These are phyloP conservation scores for Spodoptera littoralis DNA, from an alignment of 2,888 invertebrate genomes.

Conservation along the genomic window DNA sequence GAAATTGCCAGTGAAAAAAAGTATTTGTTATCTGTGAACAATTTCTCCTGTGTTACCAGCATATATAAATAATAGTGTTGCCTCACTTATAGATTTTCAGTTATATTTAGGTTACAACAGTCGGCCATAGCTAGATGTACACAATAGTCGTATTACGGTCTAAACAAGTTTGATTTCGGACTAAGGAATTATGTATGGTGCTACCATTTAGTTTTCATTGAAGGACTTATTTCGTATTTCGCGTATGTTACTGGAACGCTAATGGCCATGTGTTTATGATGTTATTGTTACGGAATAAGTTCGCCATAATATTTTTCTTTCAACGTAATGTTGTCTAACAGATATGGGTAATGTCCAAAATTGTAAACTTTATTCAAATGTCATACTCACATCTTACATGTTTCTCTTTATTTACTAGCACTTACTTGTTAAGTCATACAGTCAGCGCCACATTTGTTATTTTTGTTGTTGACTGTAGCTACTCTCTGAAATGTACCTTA, in stretches of 20 bases:
- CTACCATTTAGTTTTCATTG: constrained; percentile 49
- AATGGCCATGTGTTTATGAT: constrained; percentile 9
- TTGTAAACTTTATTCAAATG: constrained; percentile 56
- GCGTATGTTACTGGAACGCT: constrained; percentile 18
- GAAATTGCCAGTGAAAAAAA: constrained; percentile 45
- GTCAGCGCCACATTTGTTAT: constrained; percentile 46
- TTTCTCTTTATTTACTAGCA: constrained; percentile 35
- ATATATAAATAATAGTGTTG: constrained; percentile 46
- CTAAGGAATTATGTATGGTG: constrained; percentile 60
- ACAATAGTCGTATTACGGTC: constrained; percentile 54
- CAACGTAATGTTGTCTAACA: constrained; percentile 45
- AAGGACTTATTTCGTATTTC: constrained; percentile 39
- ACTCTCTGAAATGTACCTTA: constrained; percentile 44
- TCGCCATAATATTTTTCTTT: constrained; percentile 41
- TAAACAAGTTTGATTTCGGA: constrained; percentile 47
- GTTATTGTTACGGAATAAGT: constrained; percentile 13
- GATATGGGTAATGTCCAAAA: constrained; percentile 69
- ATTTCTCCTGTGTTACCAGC: constrained; percentile 55
- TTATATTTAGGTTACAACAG: constrained; percentile 52
- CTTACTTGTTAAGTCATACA: constrained; percentile 39
- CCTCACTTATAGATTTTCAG: constrained; percentile 43
- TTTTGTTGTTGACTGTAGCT: constrained; percentile 44
- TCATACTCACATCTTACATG: constrained; percentile 47
- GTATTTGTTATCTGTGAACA: constrained; percentile 52
- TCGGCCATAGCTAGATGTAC: constrained; percentile 56